Evolutionary conservation across 2,113 vertebrate species (phyloP), one percentile per base, ranked within the genome.

Genomic region (Uria lomvia): DNA sequence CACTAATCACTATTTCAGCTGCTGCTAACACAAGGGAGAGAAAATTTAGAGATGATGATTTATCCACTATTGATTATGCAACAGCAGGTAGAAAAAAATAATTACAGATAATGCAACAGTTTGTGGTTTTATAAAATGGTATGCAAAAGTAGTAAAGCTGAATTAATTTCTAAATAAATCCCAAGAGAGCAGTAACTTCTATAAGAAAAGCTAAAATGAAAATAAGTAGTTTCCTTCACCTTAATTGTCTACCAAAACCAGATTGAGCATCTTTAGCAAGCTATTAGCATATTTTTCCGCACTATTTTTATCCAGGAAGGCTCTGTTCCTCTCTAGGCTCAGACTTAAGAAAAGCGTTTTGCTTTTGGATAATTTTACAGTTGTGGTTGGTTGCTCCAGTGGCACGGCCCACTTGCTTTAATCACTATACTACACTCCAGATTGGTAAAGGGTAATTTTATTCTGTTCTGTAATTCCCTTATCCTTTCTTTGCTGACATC

Each of bases 301-400:
- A 71, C 59, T 93, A 26, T 92, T 90, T 96, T 95, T 92, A 82
- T 86, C 38, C 56, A 72, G 56, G 47, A 91, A 90, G 68, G 26
- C 19, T 77, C 26, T 73, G 13, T 90, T 91, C 58, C n/a, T 78
- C 53, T 92, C 36, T 45, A 75, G 36, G 34, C 47, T 92, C 59
- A 92, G 55, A 45, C 60, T 90, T 60, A 40, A 71, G 65, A 43
- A 29, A 45, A 58, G n/a, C 60, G n/a, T 18, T 94, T 82, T 85
- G n/a, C 23, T 90, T 95, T 86, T 80, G 56, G 72, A 74, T 68
- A 63, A 77, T 73, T 92, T 94, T 58, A 32, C 16, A 55, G n/a
- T 52, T 58, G 32, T 90, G 65, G 18, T 73, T 63, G 27, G 43
- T 42, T 53, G 34, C 12, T 96, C 34, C 79, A 67, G 76, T 75